These are phyloP conservation scores for Clarias magur DNA, from an alignment of 2,113 vertebrate genomes.

Conservation along the genomic window DNA sequence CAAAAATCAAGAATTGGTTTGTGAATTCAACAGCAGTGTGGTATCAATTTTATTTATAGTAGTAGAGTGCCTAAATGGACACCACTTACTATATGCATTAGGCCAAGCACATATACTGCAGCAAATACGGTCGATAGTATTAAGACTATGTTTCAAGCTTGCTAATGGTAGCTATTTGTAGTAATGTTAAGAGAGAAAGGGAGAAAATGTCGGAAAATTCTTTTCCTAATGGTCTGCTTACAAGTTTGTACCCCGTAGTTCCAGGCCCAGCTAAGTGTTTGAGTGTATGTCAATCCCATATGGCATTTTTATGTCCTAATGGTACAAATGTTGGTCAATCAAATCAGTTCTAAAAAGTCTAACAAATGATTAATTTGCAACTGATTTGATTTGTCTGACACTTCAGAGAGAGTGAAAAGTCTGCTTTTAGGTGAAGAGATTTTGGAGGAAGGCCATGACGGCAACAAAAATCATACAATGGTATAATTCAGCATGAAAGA, in stretches of 20 bases:
- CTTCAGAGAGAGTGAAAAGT: background rate
- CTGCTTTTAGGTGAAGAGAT: no score
- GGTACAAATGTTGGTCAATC: background rate
- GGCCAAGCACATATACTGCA: background rate
- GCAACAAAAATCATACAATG: no score
- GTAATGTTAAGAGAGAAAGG: background rate
- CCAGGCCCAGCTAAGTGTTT: background rate
- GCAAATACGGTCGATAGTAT: background rate
- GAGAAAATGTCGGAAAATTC: background rate
- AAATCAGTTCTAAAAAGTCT: background rate
- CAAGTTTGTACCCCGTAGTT: background rate
- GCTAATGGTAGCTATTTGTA: constrained; percentile 12
- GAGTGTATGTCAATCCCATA: background rate
- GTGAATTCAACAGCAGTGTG: background rate
- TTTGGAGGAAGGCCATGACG: no score
- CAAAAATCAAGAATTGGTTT: background rate
- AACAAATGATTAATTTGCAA: background rate
- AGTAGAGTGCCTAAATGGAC: background rate
- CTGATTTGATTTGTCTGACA: background rate
- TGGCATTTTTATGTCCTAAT: background rate
- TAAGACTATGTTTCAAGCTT: background rate
- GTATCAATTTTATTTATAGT: background rate
- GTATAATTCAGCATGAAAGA: no score
- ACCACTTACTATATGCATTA: constrained; percentile 4
- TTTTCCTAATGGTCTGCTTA: background rate